Percentiles rank a stretch among this genome's conserved stretches.
Conservation (phyloP, 2,888 invertebrate species). For the Mesorhabditis sp. region DNA sequence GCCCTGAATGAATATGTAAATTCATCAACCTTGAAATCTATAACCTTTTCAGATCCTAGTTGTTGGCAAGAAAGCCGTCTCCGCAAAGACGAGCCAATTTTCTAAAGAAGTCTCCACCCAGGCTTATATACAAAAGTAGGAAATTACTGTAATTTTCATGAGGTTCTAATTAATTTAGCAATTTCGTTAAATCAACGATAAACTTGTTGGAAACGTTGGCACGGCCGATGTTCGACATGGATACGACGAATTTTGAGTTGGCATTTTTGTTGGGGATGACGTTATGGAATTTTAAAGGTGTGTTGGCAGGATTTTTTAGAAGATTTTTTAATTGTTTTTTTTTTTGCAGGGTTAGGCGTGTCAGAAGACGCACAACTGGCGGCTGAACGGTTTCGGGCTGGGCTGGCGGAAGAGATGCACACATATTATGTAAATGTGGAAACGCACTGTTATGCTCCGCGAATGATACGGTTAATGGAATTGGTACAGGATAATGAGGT, state of each 20-base stretch:
- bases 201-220: neutral
- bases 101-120: neutral
- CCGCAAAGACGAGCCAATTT: neutral
- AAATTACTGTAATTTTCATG: too few relatives aligned
- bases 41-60: neutral
- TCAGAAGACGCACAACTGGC: neutral
- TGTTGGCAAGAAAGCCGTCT: neutral
- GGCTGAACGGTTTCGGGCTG: neutral
- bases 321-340: neutral
- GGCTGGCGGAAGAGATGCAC: neutral
- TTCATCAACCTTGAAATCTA: neutral
- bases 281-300: slow-evolving; percentile 2
- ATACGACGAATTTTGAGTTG: neutral
- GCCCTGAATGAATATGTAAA: neutral
- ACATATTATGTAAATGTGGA: neutral
- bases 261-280: slow-evolving; percentile 5
- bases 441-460: neutral
- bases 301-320: too few relatives aligned
- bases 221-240: slow-evolving; percentile 3
- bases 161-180: neutral
- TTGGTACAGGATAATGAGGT: neutral
- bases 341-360: neutral
- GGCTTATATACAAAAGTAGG: neutral
- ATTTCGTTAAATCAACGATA: slow-evolving; percentile 1
- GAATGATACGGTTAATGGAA: neutral